Conservation (phyloP, 2,797 vertebrate species). For the Siniperca undulata region DNA sequence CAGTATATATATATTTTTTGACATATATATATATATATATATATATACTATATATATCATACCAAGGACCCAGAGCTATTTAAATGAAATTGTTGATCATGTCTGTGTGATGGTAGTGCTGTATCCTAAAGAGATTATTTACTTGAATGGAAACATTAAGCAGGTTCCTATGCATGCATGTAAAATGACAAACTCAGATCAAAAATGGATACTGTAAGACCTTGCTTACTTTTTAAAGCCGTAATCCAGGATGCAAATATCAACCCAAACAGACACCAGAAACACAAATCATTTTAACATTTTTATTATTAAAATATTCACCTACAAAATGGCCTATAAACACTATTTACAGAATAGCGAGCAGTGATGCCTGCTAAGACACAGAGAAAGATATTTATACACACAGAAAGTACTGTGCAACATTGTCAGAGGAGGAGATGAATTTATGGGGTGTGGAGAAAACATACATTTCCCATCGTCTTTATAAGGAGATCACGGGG, state of each 20-base stretch:
- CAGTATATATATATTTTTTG: background rate
- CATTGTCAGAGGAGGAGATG: slow-evolving; percentile 60
- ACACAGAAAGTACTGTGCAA: slow-evolving; percentile 68
- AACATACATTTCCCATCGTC: slow-evolving; percentile 46
- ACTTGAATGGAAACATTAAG: background rate
- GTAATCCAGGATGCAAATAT: background rate
- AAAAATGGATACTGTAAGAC: background rate
- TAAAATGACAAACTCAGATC: background rate
- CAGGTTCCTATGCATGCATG: background rate
- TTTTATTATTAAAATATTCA: slow-evolving; percentile 92
- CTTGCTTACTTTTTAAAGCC: background rate
- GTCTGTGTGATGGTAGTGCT: background rate
- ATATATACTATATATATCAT: background rate
- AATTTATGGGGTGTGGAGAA: slow-evolving; percentile 51
- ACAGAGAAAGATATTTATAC: slow-evolving; percentile 71
- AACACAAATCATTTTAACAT: slow-evolving; percentile 71
- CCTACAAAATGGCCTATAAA: slow-evolving; percentile 90
- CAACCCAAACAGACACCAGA: slow-evolving; percentile 9
- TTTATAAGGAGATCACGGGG: slow-evolving; percentile 36
- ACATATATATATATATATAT: background rate
- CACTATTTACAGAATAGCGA: slow-evolving; percentile 87
- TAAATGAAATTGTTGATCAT: background rate
- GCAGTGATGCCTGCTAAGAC: slow-evolving; percentile 77
- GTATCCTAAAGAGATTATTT: background rate
- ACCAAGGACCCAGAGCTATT: background rate